phyloP scores from a whole-genome alignment of 2,888 invertebrate genomes.

The Drosophila borealis region DNA sequence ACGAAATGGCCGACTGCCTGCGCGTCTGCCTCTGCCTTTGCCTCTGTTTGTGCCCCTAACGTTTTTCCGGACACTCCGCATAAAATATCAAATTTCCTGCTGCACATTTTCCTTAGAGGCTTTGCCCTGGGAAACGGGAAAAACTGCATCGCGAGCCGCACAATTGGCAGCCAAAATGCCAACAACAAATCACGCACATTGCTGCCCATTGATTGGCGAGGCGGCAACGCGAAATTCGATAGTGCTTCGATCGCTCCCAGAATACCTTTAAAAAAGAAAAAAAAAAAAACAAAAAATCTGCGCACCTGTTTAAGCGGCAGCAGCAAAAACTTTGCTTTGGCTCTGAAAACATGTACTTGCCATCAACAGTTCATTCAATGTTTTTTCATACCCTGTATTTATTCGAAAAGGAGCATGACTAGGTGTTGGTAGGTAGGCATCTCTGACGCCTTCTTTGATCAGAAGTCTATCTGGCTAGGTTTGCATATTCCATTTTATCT shows the following conservation, averaged over 20 bases:
- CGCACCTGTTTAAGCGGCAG: conserved; percentile 47
- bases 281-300: conserved; percentile 2
- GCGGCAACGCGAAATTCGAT: conserved; percentile 69
- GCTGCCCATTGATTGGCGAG: conserved; percentile 69
- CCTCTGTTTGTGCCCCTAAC: conserved; percentile 18
- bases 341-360: conserved; percentile 20
- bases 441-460: too few species aligned
- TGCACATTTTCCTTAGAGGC: conserved; percentile 66
- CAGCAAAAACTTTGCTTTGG: conserved; percentile 18
- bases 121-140: conserved; percentile 60
- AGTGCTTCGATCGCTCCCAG: conserved; percentile 31
- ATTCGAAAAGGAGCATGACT: not conserved
- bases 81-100: conserved; percentile 73
- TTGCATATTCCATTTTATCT: too few species aligned
- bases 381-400: not conserved
- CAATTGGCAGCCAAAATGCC: conserved; percentile 80
- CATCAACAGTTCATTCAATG: conserved; percentile 39
- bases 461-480: too few species aligned
- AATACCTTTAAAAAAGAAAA: not conserved
- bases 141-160: conserved; percentile 42
- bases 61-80: conserved; percentile 59
- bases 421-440: too few species aligned
- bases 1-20: conserved; percentile 62
- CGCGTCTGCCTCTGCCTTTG: conserved; percentile 7
- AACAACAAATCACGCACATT: conserved; percentile 72